These are phyloP conservation scores for Poecilobothrus nobilitatus DNA, from an alignment of 2,888 invertebrate genomes.

Conservation along the genomic window DNA sequence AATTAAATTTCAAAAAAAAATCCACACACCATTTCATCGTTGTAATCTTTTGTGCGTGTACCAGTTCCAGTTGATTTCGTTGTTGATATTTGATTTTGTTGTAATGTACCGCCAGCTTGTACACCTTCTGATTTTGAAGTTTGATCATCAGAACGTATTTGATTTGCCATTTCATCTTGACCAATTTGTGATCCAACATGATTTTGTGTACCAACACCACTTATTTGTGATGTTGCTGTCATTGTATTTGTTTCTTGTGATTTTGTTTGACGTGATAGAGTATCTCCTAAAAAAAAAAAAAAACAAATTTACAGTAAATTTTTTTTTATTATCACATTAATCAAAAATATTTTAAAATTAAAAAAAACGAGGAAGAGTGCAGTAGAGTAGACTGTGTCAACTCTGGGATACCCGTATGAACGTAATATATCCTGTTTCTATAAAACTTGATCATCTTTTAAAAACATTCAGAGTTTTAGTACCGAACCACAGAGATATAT, in stretches of 20 bases:
- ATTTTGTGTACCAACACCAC: constrained; percentile 47
- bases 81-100: constrained; percentile 49
- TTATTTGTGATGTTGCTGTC: constrained; percentile 56
- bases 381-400: no score
- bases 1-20: no score
- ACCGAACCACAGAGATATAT: no score
- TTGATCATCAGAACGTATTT: constrained; percentile 49
- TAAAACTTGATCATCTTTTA: no score
- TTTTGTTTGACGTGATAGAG: constrained; percentile 58
- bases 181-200: constrained; percentile 55
- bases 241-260: constrained; percentile 62
- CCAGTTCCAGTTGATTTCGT: constrained; percentile 56
- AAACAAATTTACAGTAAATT: background rate
- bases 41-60: constrained; percentile 56
- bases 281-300: constrained; percentile 32
- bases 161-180: constrained; percentile 45
- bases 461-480: no score
- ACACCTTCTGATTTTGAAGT: constrained; percentile 69
- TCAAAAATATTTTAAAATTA: no score
- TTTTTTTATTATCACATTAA: no score
- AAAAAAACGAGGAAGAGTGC: no score
- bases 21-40: constrained; percentile 57
- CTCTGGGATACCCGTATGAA: no score
- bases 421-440: no score
- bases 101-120: constrained; percentile 69